Evolutionary conservation across 2,113 vertebrate genomes (phyloP).

Genomic region (Sebastes fasciatus): DNA sequence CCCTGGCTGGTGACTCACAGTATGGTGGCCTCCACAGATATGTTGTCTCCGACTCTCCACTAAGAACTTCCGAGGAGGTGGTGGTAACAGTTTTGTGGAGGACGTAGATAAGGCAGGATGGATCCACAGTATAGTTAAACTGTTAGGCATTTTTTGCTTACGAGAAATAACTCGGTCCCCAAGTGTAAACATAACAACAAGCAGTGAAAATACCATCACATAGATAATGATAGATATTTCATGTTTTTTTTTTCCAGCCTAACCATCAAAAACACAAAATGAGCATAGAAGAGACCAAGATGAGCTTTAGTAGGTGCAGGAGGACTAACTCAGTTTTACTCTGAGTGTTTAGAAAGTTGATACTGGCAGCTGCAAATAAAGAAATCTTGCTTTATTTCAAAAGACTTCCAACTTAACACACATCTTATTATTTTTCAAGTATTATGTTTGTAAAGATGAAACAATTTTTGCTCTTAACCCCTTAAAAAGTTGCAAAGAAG

Average conservation of each 20-base stretch:
- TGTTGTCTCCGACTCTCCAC: constrained; percentile 73
- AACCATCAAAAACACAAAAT: constrained; percentile 41
- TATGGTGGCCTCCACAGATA: constrained; percentile 80
- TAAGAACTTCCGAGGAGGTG: constrained; percentile 75
- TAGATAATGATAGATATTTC: constrained; percentile 42
- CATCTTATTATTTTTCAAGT: neutral
- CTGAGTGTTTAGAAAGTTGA: neutral
- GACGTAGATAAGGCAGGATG: constrained; percentile 76
- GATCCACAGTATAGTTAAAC: constrained; percentile 72
- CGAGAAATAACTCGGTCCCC: constrained; percentile 56
- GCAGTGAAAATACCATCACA: constrained; percentile 35
- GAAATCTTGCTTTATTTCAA: neutral
- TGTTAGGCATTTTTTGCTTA: constrained; percentile 76
- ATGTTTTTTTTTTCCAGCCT: constrained; percentile 20
- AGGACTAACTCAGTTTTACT: neutral
- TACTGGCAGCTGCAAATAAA: neutral
- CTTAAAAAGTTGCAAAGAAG: neutral
- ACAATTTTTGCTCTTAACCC: neutral
- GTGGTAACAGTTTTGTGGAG: constrained; percentile 74
- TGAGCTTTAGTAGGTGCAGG: constrained; percentile 19
- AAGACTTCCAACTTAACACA: neutral
- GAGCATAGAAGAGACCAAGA: constrained; percentile 7
- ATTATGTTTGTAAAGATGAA: neutral
- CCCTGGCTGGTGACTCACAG: constrained; percentile 84
- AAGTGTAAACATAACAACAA: constrained; percentile 71